Base-by-base conservation (phyloP, 2,113 vertebrate genomes). In the Ophthalmotilapia sp. region DNA sequence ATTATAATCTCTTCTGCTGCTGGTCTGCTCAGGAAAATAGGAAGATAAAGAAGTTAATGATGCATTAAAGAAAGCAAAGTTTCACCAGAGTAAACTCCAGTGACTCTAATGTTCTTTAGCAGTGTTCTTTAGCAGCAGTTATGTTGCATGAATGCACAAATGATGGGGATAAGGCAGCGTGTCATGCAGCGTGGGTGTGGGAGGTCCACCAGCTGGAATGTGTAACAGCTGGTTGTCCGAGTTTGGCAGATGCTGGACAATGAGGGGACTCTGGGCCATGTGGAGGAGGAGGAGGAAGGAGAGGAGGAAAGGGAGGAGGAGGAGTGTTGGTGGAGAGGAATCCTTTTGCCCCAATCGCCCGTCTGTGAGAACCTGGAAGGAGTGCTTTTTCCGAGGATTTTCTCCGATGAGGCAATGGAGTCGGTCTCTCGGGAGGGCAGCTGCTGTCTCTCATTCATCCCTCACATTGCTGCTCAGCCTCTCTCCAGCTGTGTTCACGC, bases 161-260 rank as follows among this genome's bases (percentile, higher is more conserved):
- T 80, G 1, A 81, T 55, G 51, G 33, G 70, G 9, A 86, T 81
- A 56, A 42, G 10, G 80, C 90, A 58, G 83, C 5, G 82, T 91
- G 77, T 91, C 75, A 38, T 47, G 84, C 86, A 45, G 89, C 70
- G 89, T 90, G 91, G 93, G 93, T 6, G 93, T 91, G 92, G 90
- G 93, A 92, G 92, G 93, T 91, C 93, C 3, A 84, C 53, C 83
- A 77, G 49, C 88, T 91, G 94, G 94, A 95, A 95, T 95, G 91
- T 90, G 90, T 1, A 93, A 92, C 94, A 95, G 93, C 95, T 95
- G 95, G 93, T 92, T 38, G 86, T 82, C 49, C 36, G 8, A 17
- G 87, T 86, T 90, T 89, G 88, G 87, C 90, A 91, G 88, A 92
- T 84, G 62, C 83, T 54, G 84, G 42, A 79, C n/a, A 85, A 93